Conservation (phyloP, 2,797 vertebrate genomes). For the Bradypodion pumilum region DNA sequence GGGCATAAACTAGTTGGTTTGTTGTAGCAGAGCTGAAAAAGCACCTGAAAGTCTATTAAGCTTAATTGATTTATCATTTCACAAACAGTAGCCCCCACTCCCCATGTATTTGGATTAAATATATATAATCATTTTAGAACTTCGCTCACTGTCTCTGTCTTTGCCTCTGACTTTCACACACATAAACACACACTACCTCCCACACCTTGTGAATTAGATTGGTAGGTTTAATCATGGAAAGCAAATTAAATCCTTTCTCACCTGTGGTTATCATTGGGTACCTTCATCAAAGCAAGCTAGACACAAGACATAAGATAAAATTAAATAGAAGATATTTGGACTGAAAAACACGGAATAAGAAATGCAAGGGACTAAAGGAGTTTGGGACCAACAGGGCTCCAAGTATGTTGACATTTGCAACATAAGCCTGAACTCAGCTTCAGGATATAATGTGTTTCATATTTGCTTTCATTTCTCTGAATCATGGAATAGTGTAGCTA, state of each 20-base stretch:
- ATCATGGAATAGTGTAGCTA: conserved; percentile 13
- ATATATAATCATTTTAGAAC: background rate
- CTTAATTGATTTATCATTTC: too few species aligned
- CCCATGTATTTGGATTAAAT: background rate
- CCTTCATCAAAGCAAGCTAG: background rate
- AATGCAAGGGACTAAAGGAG: background rate
- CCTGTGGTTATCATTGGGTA: background rate
- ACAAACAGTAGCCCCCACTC: too few species aligned
- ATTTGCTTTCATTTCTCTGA: conserved; percentile 49
- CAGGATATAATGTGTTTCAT: conserved; percentile 44
- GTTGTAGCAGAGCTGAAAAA: too few species aligned
- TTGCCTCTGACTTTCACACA: background rate
- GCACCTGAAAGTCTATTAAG: too few species aligned
- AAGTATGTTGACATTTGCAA: background rate
- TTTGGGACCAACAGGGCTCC: background rate
- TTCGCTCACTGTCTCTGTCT: background rate
- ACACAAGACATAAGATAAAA: background rate
- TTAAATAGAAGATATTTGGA: background rate
- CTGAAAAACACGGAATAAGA: background rate
- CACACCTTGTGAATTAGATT: background rate
- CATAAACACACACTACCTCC: background rate
- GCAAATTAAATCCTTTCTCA: background rate
- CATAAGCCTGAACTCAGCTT: conserved; percentile 39
- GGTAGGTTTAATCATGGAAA: background rate
- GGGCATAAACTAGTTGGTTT: too few species aligned